phyloP scores from a whole-genome alignment of 2,888 invertebrate species.

The Andricus quercusramuli region DNA sequence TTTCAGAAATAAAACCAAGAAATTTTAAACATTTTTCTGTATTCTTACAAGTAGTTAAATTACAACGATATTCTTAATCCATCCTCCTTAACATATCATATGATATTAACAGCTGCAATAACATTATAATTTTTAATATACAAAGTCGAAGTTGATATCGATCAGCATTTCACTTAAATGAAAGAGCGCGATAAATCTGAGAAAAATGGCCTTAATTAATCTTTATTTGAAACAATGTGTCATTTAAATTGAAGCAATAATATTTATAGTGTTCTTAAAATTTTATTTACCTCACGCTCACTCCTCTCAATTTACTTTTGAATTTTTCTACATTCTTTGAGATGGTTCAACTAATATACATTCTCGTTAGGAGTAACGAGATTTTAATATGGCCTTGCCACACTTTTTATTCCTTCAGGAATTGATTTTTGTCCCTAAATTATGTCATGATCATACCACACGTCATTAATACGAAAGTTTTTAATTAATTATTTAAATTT shows the following conservation, averaged over 20 bases:
- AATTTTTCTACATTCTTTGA: constrained; percentile 8
- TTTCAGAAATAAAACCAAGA: neutral
- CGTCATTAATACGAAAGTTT: neutral
- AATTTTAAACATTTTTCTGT: constrained; percentile 26
- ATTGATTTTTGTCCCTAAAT: constrained; percentile 1
- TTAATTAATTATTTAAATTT: neutral
- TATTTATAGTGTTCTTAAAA: constrained; percentile 4
- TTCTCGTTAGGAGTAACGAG: constrained; percentile 1
- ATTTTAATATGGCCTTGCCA: neutral
- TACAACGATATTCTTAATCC: constrained; percentile 32
- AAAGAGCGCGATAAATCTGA: constrained; percentile 22
- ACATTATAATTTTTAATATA: constrained; percentile 35
- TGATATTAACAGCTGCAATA: constrained; percentile 27
- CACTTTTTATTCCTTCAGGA: neutral
- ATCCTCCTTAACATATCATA: constrained; percentile 13
- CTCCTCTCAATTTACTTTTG: neutral
- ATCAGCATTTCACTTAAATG: neutral
- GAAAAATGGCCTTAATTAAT: constrained; percentile 16
- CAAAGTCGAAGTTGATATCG: constrained; percentile 35
- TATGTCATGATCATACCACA: constrained; percentile 20
- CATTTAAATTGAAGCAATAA: constrained; percentile 1
- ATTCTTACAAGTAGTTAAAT: constrained; percentile 29
- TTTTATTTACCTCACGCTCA: neutral
- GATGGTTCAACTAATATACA: neutral
- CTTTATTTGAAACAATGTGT: neutral